phyloP scores from a whole-genome alignment of 1,140 invertebrate species.

The Drosophila paulistorum region DNA sequence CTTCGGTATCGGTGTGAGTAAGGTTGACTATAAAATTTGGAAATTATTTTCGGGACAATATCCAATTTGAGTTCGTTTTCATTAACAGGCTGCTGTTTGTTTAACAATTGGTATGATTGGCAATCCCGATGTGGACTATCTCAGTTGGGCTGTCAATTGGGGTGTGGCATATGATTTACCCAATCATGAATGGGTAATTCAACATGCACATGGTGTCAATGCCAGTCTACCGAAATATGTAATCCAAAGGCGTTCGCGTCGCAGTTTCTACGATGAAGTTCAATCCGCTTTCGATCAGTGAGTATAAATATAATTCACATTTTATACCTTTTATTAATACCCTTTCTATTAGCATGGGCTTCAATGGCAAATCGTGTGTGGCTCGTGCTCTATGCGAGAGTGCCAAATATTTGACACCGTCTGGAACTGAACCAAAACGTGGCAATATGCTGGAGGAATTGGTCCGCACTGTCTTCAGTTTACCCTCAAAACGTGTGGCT shows the following conservation, averaged over 20 bases:
- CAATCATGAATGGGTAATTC: slow-evolving; percentile 86
- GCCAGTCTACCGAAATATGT: slow-evolving; percentile 78
- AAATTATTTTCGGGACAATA: not conserved
- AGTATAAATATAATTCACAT: slow-evolving; percentile 17
- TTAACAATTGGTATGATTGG: slow-evolving; percentile 78
- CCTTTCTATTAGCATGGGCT: slow-evolving; percentile 85
- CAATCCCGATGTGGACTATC: slow-evolving; percentile 72
- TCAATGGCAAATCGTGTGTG: slow-evolving; percentile 87
- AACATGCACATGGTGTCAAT: slow-evolving; percentile 82
- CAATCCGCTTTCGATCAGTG: slow-evolving; percentile 88
- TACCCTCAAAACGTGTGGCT: slow-evolving; percentile 48
- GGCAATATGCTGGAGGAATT: slow-evolving; percentile 89
- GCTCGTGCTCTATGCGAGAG: slow-evolving; percentile 89
- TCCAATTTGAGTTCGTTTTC: not conserved
- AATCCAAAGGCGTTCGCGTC: slow-evolving; percentile 86
- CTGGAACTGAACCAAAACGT: slow-evolving; percentile 55
- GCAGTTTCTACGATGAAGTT: slow-evolving; percentile 88
- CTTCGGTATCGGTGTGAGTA: slow-evolving; percentile 81
- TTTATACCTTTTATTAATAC: not conserved
- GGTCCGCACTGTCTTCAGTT: slow-evolving; percentile 85
- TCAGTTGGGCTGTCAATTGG: slow-evolving; percentile 86
- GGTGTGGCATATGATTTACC: slow-evolving; percentile 90
- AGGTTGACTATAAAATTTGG: not conserved
- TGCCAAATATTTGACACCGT: slow-evolving; percentile 84
- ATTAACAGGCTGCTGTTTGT: slow-evolving; percentile 71